Conservation (phyloP, 2,888 invertebrate species). For the Metalampra italica region DNA sequence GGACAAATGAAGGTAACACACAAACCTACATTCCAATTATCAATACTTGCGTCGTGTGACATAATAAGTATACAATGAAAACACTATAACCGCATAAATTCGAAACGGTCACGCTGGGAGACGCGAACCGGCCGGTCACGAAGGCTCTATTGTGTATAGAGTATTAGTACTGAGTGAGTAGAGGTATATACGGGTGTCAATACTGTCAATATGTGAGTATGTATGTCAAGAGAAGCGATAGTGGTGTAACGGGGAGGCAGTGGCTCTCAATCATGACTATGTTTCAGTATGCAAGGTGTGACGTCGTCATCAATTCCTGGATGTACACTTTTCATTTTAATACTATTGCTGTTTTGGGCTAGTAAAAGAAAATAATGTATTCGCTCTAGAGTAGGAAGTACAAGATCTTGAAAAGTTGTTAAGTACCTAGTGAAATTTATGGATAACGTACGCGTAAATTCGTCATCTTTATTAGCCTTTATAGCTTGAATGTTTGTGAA, state of each 20-base stretch:
- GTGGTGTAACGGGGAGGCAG: slow-evolving; percentile 13
- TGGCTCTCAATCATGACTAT: slow-evolving; percentile 2
- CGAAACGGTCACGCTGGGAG: slow-evolving; percentile 14
- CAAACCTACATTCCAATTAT: not conserved
- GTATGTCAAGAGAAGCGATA: slow-evolving; percentile 20
- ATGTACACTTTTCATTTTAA: not conserved
- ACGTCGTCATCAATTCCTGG: not conserved
- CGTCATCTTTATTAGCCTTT: too few species aligned
- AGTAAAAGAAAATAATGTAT: too few species aligned
- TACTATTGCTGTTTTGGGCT: too few species aligned
- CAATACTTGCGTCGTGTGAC: slow-evolving; percentile 3
- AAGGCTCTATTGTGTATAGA: not conserved
- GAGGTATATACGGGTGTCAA: not conserved
- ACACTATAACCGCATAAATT: slow-evolving; percentile 9
- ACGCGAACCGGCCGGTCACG: slow-evolving; percentile 14
- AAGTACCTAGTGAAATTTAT: not conserved
- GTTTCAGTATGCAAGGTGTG: not conserved
- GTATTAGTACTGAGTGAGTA: not conserved
- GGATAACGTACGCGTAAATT: not conserved
- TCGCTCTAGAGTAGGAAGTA: too few species aligned
- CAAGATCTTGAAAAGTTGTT: too few species aligned
- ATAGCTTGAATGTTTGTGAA: too few species aligned
- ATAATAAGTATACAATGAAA: slow-evolving; percentile 8
- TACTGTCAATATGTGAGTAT: slow-evolving; percentile 9
- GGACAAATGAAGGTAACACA: not conserved